Base-by-base conservation (phyloP, 2,888 invertebrate genomes). In the Microctonus hyperodae region DNA sequence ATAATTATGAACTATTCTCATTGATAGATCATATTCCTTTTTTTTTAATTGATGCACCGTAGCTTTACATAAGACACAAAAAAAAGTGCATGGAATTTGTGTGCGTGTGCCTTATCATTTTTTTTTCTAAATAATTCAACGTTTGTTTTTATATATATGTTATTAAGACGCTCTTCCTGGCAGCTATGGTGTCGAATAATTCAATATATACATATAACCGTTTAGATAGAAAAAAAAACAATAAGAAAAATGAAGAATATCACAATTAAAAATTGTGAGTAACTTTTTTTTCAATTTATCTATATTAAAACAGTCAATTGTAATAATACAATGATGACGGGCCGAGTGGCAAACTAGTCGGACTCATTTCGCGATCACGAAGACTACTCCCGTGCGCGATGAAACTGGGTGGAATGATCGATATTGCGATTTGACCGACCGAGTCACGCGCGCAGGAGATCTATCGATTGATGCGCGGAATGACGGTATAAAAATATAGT, bases 311-410 rank as follows among this genome's bases (percentile, higher is more conserved):
- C 69, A 56, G 62, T 69, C 69, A 76, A 76, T 74, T 68, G 72
- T 70, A 73, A 70, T 70, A 0, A 16, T 44, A 7, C 44, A 44
- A 44, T 20, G 55, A 55, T 31, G 55, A 33, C 55, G 16, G 55
- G 55, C 55, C 55, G 72, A 76, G 81, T 81, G 81, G 78, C 79
- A 71, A 78, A 76, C 81, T 81, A 81, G 81, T 81, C 81, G 75
- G 75, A 77, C 67, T 75, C 77, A 75, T 74, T 74, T 74, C 75
- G 78, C 74, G 73, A 75, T 73, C 70, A 72, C 67, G 65, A 72
- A 65, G 67, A 72, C 67, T 69, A 67, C 62, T 71, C 70, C 66
- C 68, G 64, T 23, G 23, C 35, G 28, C 44, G 63, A 65, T 58
- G 62, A 58, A 28, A 61, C 51, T 7, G 9, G 22, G 50, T 44